Base-by-base conservation (phyloP, 2,888 invertebrate species). In the Helleia helle region DNA sequence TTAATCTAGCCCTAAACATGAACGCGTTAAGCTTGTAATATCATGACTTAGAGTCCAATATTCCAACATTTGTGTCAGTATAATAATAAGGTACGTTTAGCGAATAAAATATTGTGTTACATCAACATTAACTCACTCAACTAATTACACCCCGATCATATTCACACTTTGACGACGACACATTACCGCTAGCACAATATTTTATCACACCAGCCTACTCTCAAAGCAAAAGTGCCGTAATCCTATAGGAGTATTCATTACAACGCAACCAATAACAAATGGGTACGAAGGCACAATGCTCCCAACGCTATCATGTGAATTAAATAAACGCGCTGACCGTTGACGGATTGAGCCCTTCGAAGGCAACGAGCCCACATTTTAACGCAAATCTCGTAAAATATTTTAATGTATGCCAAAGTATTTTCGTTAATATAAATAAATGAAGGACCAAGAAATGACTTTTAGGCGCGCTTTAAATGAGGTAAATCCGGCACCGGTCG, bases 241-340 rank as follows among this genome's bases (percentile, higher is more conserved):
- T 15, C 15, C 25, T 40, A 39, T n/a, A 31, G 31, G 26, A 31
- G 31, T 40, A 31, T 31, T n/a, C n/a, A n/a, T n/a, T 25, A 39
- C 17, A 36, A 30, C 24, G 39, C 39, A 31, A 40, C 24, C 26
- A 11, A 40, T 31, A n/a, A 25, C 17, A 40, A 40, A 17, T 25
- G 31, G 34, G 18, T 18, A 18, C 12, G n/a, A 39, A 39, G 39
- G 39, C 39, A 39, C 39, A 30, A 24, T 18, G 29, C 39, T 39
- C 39, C 39, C 24, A 39, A 30, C 39, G 6, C 13, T 14, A 25
- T 30, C 39, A 15, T 24, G 12, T 15, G 11, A 22, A 24, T 13
- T 29, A 24, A 38, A 39, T 11, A 38, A 36, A n/a, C 8, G 13
- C 11, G 24, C 24, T 36, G 36, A 7, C 24, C 22, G 8, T 22